Conservation (phyloP, 2,797 vertebrate genomes). For the Sorex maritimensis region DNA sequence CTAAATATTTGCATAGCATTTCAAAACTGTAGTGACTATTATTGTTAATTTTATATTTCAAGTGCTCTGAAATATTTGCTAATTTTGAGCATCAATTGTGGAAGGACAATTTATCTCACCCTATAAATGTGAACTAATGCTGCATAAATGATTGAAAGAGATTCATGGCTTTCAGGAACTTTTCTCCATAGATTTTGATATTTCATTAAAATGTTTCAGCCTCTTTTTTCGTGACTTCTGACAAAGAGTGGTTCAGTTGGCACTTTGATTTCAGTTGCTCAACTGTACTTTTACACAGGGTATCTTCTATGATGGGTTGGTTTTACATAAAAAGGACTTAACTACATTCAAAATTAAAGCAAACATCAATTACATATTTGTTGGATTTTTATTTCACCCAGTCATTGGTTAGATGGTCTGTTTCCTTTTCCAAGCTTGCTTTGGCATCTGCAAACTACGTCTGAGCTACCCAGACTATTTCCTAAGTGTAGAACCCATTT, state of each 20-base stretch:
- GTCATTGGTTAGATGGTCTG: conserved; percentile 72
- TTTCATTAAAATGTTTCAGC: conserved; percentile 59
- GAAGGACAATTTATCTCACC: conserved; percentile 2
- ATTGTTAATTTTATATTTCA: conserved; percentile 36
- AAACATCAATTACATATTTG: conserved; percentile 81
- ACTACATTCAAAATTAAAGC: conserved; percentile 77
- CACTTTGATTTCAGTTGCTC: conserved; percentile 62
- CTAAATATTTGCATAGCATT: not conserved
- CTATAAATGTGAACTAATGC: not conserved
- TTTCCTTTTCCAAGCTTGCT: conserved; percentile 76
- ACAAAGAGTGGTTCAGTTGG: conserved; percentile 40
- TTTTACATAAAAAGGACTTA: conserved; percentile 78
- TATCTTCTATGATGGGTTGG: conserved; percentile 63
- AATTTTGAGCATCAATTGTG: not conserved
- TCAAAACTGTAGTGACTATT: not conserved
- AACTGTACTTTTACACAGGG: conserved; percentile 50
- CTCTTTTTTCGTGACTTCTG: conserved; percentile 64
- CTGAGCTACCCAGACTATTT: conserved; percentile 69
- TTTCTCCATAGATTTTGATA: conserved; percentile 62
- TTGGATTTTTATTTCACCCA: conserved; percentile 71
- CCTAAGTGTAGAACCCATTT: conserved; percentile 70
- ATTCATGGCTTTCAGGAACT: not conserved
- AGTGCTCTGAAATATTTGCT: conserved; percentile 53
- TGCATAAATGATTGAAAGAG: not conserved
- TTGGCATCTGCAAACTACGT: conserved; percentile 70